phyloP scores from a whole-genome alignment of 1,140 invertebrate genomes.

The Drosophila kurseongensis region DNA sequence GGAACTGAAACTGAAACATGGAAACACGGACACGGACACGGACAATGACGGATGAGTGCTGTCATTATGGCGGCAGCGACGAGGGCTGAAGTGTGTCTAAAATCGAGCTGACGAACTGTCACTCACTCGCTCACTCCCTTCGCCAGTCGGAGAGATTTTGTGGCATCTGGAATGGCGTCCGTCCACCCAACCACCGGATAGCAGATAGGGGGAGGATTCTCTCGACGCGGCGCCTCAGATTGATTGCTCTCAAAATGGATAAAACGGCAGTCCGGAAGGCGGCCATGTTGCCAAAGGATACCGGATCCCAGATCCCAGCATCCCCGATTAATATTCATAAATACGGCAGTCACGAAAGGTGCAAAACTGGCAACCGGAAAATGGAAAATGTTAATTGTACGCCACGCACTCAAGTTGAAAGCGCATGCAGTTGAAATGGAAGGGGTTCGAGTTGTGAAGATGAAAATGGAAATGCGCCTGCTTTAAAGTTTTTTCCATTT shows the following conservation, averaged over 20 bases:
- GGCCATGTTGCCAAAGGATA: constrained; percentile 16
- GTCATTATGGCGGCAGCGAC: constrained; percentile 67
- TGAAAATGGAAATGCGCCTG: constrained; percentile 45
- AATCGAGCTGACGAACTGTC: constrained; percentile 80
- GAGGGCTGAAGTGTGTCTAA: constrained; percentile 70
- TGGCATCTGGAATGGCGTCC: constrained; percentile 54
- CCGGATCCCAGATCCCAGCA: constrained; percentile 20
- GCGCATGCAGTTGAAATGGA: constrained; percentile 58
- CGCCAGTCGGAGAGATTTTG: constrained; percentile 46
- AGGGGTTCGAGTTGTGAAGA: constrained; percentile 18
- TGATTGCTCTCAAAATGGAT: constrained; percentile 74
- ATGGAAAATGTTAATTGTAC: constrained; percentile 78
- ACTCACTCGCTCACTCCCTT: constrained; percentile 50
- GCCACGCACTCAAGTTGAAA: constrained; percentile 76
- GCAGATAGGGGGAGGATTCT: constrained; percentile 21
- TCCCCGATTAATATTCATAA: constrained; percentile 78
- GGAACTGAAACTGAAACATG: constrained; percentile 43
- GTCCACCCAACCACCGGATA: constrained; percentile 21
- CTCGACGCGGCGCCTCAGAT: constrained; percentile 43
- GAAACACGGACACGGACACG: constrained; percentile 43
- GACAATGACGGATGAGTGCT: constrained; percentile 79
- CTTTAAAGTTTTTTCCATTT: constrained; percentile 48
- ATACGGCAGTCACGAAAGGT: constrained; percentile 59
- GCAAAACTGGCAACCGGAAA: constrained; percentile 66
- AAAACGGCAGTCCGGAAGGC: constrained; percentile 9